A percentile compares a stretch with the other conserved stretches of the same genome.
Evolutionary conservation across 30 jellyfish, hydroid and myxozoan genomes (phyloP).

Genomic region (Aurelia aurita complex sp. Pacific): DNA sequence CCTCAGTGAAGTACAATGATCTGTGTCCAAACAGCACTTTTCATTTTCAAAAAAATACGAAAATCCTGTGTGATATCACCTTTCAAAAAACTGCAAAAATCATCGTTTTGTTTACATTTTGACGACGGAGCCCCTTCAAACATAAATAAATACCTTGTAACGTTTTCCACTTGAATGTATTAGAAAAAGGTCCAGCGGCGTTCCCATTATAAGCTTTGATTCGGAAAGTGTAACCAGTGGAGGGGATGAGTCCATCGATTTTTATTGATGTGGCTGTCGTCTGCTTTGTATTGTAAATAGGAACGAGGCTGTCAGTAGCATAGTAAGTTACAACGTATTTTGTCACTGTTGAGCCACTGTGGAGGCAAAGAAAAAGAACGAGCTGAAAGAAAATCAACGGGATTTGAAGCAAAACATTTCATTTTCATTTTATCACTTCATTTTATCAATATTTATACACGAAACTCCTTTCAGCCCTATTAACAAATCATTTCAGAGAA

Average conservation of each 20-base stretch:
- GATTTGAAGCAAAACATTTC: no score
- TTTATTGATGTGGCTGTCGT: conserved; percentile 44
- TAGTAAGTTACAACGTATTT: conserved; percentile 64
- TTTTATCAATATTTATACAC: no score
- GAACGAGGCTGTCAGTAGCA: conserved; percentile 31
- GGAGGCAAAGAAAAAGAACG: not conserved
- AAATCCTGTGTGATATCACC: no score
- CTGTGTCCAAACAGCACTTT: no score
- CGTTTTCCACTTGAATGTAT: conserved; percentile 35
- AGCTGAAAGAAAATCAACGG: not conserved
- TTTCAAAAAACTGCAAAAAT: no score
- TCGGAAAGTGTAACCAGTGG: conserved; percentile 58
- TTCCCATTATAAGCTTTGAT: conserved; percentile 62
- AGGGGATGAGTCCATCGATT: conserved; percentile 24
- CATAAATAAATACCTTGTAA: conserved; percentile 1
- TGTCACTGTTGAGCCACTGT: conserved; percentile 79
- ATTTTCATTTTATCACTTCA: no score
- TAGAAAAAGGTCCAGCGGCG: conserved; percentile 47
- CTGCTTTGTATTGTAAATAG: conserved; percentile 19
- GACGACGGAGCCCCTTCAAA: not conserved
- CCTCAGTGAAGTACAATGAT: no score
- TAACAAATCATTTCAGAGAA: no score
- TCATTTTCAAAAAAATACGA: no score
- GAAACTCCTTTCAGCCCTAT: no score
- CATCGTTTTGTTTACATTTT: no score